Base-by-base conservation (phyloP, 2,113 vertebrate species). In the Callithrix jacchus region DNA sequence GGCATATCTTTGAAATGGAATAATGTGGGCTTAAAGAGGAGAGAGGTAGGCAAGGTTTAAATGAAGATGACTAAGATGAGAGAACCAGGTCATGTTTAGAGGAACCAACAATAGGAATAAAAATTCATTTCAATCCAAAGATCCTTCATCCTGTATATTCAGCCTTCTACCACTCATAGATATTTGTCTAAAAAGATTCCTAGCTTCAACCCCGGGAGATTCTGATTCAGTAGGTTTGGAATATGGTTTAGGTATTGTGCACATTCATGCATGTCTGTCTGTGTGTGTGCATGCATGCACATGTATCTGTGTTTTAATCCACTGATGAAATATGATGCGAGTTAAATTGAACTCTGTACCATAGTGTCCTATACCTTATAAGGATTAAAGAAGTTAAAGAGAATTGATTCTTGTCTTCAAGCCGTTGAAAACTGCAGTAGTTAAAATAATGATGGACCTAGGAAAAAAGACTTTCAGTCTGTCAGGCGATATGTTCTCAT, bases 41-140 rank as follows among this genome's bases (percentile, higher is more conserved):
- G 13, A 90, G 64, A 56, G 8, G 0, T 32, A 86, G 23, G 49
- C 52, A 92, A 54, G 1, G 3, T 89, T 94, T 89, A 79, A 96
- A 37, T 90, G n/a, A 94, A 91, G 18, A 54, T 85, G 37, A 93
- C 42, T 89, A 52, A 91, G 23, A 68, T 93, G 45, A 96, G 42
- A 35, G 49, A 94, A 66, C 18, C 47, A 68, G 21, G 21, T 64
- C 73, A 3, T 89, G 14, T 95, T 76, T 94, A 93, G 25, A 91
- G 8, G 30, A 83, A 76, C 27, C n/a, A 83, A 45, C 11, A 85
- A 27, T 83, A 30, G 25, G 25, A 87, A 80, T 4, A 74, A 25
- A 9, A 92, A 47, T 93, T 94, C 21, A 77, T 85, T 94, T 96
- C 85, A 81, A 17, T 91, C 91, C 6, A 35, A 0, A 89, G 37